Base-by-base conservation (phyloP, 2,888 invertebrate genomes). In the Pomacea canaliculata region DNA sequence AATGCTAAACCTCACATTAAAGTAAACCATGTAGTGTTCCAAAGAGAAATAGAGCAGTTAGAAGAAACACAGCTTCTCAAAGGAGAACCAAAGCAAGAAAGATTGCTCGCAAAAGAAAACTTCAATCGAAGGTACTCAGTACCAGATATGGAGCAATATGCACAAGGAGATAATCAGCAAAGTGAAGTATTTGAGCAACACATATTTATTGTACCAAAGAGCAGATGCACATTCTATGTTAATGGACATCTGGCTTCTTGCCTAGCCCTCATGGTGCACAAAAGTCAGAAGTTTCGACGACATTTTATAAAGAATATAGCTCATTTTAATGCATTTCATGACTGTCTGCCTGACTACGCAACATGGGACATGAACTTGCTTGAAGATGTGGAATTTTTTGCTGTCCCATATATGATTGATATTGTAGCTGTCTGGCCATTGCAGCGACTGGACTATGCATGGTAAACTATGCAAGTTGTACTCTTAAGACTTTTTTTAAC, bases 221-320 rank as follows among this genome's bases (percentile, higher is more conserved):
- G 19, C 46, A 67, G 73, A n/a, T 80, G 79, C 70, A 79, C 76
- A 13, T 62, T 82, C 16, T 37, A 71, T 7, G 46, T 82, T 51
- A 83, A 85, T 59, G 84, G 85, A 18, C 85, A 86, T 78, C 63
- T 86, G n/a, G 86, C 85, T 4, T 82, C 82, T 59, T 83, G 82
- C 79, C 73, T 84, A 13, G 76, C 80, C 19, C 69, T 71, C 60
- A 84, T 84, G 71, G 37, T 84, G 19, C 71, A 72, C 27, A 56
- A 73, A 37, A 84, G 84, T 13, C 72, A 73, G 49, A 80, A 51
- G n/a, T 87, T 86, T 76, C 78, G 86, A 65, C 76, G 77, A 70
- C 78, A 82, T 37, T 85, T 86, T 79, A 67, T 83, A 12, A 79
- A 77, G 37, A 83, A 76, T 71, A 62, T 86, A 0, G 72, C 76